Evolutionary conservation across 2,888 invertebrate species (phyloP).

Genomic region (Watsonalla cultraria): DNA sequence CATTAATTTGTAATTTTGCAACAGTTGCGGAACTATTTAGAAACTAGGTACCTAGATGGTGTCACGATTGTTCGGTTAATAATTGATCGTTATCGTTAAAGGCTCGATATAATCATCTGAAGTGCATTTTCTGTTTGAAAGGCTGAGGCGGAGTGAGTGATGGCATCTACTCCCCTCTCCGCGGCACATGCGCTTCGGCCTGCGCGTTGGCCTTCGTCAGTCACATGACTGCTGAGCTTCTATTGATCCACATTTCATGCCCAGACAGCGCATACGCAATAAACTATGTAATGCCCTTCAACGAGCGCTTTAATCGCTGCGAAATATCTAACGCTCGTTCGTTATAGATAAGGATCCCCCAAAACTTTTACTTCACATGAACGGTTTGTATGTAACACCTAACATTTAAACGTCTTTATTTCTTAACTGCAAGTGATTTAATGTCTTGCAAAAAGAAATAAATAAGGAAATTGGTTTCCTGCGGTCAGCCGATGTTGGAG

Average conservation of each 20-base stretch:
- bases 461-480: constrained; percentile 1
- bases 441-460: constrained; percentile 29
- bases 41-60: constrained; percentile 11
- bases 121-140: constrained; percentile 9
- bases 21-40: constrained; percentile 15
- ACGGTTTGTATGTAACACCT: constrained; percentile 5
- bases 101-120: constrained; percentile 4
- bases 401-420: constrained; percentile 9
- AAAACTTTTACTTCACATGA: constrained; percentile 3
- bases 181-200: constrained; percentile 7
- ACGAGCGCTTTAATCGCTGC: constrained; percentile 19
- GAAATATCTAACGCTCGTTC: constrained; percentile 6
- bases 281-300: constrained; percentile 33
- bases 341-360: constrained; percentile 2
- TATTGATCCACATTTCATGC: constrained; percentile 52
- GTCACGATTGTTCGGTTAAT: constrained; percentile 13
- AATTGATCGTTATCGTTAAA: background rate
- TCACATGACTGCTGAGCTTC: constrained; percentile 56
- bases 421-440: constrained; percentile 11
- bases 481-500: constrained; percentile 19
- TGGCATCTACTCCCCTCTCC: constrained; percentile 14
- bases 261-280: constrained; percentile 23
- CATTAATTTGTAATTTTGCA: constrained; percentile 13
- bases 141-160: constrained; percentile 10
- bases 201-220: constrained; percentile 41